Percentiles rank a stretch among this genome's conserved stretches.
phyloP scores from a whole-genome alignment of 2,888 invertebrate genomes.

The Augochlorella aurata region DNA sequence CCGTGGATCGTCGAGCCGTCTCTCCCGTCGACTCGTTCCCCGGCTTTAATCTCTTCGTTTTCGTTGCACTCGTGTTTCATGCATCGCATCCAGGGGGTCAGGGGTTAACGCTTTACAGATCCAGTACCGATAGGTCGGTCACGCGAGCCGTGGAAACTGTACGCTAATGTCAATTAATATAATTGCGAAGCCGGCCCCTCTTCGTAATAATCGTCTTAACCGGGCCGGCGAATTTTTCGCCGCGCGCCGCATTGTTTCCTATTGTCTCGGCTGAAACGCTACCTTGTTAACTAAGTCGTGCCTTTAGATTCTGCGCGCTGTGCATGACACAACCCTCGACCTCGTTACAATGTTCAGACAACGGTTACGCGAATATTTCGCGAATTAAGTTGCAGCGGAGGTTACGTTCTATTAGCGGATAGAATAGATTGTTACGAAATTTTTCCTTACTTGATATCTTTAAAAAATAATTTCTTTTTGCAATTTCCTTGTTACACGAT shows the following conservation, averaged over 20 bases:
- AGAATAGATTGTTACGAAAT: too few relatives aligned
- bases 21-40: constrained; percentile 30
- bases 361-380: neutral
- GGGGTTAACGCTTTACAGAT: constrained; percentile 50
- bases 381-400: neutral
- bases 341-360: neutral
- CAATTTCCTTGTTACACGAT: too few relatives aligned
- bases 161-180: constrained; percentile 55
- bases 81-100: constrained; percentile 33
- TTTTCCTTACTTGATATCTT: too few relatives aligned
- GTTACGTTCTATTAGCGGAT: too few relatives aligned
- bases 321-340: neutral
- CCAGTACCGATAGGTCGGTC: constrained; percentile 46
- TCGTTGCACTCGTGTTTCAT: constrained; percentile 46
- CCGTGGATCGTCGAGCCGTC: constrained; percentile 24
- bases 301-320: neutral
- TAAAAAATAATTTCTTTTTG: too few relatives aligned
- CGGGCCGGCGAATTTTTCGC: neutral
- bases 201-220: constrained; percentile 41
- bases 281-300: neutral
- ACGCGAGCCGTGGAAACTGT: constrained; percentile 43
- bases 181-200: constrained; percentile 31
- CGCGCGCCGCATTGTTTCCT: neutral
- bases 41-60: constrained; percentile 44
- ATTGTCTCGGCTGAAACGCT: neutral